Evolutionary conservation across 2,113 vertebrate genomes (phyloP).

Genomic region (Tragelaphus strepsiceros): DNA sequence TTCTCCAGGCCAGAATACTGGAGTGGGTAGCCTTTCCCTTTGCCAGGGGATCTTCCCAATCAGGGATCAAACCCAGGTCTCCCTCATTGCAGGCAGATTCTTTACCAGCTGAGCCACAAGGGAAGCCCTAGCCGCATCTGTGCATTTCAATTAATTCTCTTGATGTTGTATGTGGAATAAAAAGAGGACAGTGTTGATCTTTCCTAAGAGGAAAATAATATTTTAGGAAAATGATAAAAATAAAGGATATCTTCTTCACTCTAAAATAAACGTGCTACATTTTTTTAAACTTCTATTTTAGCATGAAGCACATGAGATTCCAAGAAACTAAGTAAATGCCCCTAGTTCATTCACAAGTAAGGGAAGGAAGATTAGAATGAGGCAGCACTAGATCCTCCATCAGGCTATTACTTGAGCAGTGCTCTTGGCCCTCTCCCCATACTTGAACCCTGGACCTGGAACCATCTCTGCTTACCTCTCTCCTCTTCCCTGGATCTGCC

Average conservation of each 20-base stretch:
- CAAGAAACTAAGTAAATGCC: background rate
- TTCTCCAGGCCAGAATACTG: background rate
- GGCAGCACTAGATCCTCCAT: background rate
- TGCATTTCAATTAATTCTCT: background rate
- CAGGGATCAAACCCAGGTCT: background rate
- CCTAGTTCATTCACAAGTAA: background rate
- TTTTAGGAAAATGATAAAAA: background rate
- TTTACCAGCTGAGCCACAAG: background rate
- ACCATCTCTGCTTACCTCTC: background rate
- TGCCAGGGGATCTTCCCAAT: background rate
- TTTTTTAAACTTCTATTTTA: background rate
- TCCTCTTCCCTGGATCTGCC: background rate
- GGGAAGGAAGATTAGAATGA: background rate
- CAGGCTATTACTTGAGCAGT: background rate
- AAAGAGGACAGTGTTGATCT: background rate
- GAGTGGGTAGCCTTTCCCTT: background rate
- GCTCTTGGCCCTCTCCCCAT: background rate
- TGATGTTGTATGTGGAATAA: background rate
- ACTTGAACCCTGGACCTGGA: background rate
- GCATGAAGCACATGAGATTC: background rate
- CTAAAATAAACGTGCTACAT: background rate
- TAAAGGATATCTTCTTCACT: background rate
- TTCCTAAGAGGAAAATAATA: background rate
- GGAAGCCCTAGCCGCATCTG: background rate
- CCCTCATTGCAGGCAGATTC: background rate